These are phyloP conservation scores for Pseudopodoces humilis DNA, from an alignment of 2,113 vertebrate genomes.

Conservation along the genomic window DNA sequence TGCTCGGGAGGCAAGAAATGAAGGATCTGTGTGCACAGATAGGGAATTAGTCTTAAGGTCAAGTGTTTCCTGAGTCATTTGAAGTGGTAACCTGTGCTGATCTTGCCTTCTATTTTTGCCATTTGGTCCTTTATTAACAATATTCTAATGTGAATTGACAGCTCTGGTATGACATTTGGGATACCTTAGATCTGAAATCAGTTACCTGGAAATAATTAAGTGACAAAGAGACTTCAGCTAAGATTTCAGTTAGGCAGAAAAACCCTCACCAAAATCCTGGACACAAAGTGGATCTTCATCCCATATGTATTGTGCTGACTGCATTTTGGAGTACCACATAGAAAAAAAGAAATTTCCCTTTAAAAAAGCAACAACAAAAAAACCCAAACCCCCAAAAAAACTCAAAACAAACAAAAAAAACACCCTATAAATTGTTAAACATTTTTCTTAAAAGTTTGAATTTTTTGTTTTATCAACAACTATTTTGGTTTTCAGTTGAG, in stretches of 20 bases:
- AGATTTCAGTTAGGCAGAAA: neutral
- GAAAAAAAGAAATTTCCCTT: neutral
- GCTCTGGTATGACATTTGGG: neutral
- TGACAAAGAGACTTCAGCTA: neutral
- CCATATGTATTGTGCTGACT: neutral
- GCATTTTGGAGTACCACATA: neutral
- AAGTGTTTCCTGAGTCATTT: neutral
- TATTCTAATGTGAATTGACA: neutral
- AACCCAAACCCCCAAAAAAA: too few relatives aligned
- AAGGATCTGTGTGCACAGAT: neutral
- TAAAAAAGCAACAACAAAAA: neutral
- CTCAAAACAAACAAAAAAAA: too few relatives aligned
- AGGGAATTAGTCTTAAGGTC: neutral
- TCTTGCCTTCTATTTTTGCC: neutral
- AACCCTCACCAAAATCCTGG: neutral
- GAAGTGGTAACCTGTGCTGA: neutral
- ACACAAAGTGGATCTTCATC: neutral
- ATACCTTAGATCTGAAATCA: neutral
- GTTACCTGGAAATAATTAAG: neutral
- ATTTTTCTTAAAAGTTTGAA: neutral
- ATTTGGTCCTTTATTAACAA: neutral
- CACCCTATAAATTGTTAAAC: neutral
- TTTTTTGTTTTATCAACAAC: neutral
- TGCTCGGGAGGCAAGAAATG: neutral
- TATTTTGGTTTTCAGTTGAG: neutral